Evolutionary conservation across 2,113 vertebrate genomes (phyloP), one percentile per base, ranked within the genome.

Genomic region (Calcarius ornatus): DNA sequence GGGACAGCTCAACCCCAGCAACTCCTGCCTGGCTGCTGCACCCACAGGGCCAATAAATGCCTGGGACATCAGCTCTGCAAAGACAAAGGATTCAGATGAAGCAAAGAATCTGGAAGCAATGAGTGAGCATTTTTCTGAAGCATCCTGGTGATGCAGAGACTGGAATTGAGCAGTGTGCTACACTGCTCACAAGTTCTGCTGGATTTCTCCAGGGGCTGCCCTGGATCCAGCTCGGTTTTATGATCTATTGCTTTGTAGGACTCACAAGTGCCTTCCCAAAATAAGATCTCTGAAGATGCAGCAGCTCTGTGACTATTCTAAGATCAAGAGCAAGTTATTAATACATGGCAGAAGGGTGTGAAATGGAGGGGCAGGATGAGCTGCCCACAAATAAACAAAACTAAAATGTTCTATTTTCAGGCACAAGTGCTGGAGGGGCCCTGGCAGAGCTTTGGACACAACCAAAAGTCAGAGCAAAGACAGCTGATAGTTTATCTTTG

Each of bases 341-440:
- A 94, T 92, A 83, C 81, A 61, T 4, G n/a, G 87, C 92, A 94
- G 88, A 83, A 94, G 81, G 1, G 4, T 88, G 92, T 92, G 92
- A 96, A 95, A 68, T 51, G 70, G 63, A 97, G 81, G 64, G 64
- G 79, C 54, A 78, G 71, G 83, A 59, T 24, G 37, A 95, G 71
- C 75, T 91, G 94, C 77, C 92, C 38, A 37, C 80, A 92, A 89
- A 88, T 59, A 97, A 97, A 93, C 63, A 89, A 65, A 92, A 88
- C 28, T 42, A 30, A 4, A 70, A 60, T 10, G 15, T 71, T 83
- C 90, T 93, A 91, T 97, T 97, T 86, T 69, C 38, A 81, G 94
- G 40, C 81, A 73, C 78, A 86, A 95, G 90, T 15, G 77, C 60
- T 86, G 61, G 51, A 77, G 82, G 63, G 87, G 81, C 64, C 73